phyloP scores from a whole-genome alignment of 2,113 vertebrate genomes.

The Cephalopholis sonnerati region DNA sequence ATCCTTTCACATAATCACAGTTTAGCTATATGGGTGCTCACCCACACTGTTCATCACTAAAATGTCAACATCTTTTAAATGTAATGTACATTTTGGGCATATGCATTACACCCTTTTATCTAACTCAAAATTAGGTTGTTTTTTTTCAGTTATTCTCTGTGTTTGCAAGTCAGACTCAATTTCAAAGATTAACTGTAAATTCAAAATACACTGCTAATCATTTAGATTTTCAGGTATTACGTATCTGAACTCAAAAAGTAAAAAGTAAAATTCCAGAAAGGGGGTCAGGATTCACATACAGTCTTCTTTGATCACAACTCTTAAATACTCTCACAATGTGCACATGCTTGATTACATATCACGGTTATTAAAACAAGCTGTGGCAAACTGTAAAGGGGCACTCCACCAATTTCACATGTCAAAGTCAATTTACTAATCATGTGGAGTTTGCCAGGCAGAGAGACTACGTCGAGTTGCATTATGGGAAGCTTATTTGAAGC shows the following conservation, averaged over 20 bases:
- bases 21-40: background rate
- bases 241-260: background rate
- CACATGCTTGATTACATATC: background rate
- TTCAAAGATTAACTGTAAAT: background rate
- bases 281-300: background rate
- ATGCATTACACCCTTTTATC: background rate
- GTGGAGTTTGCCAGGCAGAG: background rate
- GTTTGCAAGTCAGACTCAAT: background rate
- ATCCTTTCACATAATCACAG: conserved; percentile 10
- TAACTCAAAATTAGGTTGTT: background rate
- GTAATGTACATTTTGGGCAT: background rate
- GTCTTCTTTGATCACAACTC: background rate
- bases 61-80: background rate
- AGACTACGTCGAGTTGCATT: background rate
- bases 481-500: background rate
- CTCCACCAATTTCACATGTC: conserved; percentile 19
- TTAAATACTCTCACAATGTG: background rate
- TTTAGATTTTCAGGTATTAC: background rate
- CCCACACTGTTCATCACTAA: background rate
- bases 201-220: background rate
- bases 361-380: conserved; percentile 14
- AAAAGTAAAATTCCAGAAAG: background rate
- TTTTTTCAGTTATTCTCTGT: background rate
- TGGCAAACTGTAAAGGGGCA: background rate
- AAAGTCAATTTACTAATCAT: background rate